phyloP scores from a whole-genome alignment of 2,797 vertebrate species.

The Gymnoscopelus braueri region DNA sequence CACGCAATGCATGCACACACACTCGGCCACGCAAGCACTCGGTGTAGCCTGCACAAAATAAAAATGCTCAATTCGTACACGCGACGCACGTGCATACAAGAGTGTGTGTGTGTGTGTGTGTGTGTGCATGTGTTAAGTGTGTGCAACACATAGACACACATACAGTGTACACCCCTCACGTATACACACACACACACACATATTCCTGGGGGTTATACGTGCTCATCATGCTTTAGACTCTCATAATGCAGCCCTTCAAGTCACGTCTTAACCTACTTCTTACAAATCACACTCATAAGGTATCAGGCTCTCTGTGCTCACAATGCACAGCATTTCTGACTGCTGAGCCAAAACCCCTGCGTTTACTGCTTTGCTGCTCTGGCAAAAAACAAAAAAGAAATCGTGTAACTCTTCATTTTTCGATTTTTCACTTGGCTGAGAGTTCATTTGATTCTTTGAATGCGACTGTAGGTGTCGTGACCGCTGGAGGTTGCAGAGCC shows the following conservation, averaged over 20 bases:
- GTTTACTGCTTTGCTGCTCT: constrained; percentile 11
- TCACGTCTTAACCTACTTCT: constrained; percentile 77
- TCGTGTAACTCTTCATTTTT: too few species aligned
- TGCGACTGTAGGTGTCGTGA: too few species aligned
- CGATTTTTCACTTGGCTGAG: too few species aligned
- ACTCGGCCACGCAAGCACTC: constrained; percentile 8
- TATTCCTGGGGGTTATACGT: constrained; percentile 56
- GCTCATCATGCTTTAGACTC: constrained; percentile 51
- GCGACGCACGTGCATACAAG: too few species aligned
- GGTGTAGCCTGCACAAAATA: too few species aligned
- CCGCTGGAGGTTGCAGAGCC: neutral
- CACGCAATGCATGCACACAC: constrained; percentile 47
- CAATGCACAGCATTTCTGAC: constrained; percentile 45
- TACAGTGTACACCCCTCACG: neutral
- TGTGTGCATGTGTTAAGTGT: too few species aligned
- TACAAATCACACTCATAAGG: constrained; percentile 67
- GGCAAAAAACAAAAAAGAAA: neutral
- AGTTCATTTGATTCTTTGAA: too few species aligned
- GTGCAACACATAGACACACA: neutral
- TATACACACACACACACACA: constrained; percentile 2
- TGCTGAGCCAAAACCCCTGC: constrained; percentile 32
- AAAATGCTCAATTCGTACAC: too few species aligned
- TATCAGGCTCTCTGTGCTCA: constrained; percentile 50
- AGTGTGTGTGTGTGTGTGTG: too few species aligned
- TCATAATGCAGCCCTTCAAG: constrained; percentile 73